Percentiles rank a stretch among this genome's conserved stretches.
phyloP scores from a whole-genome alignment of 2,113 vertebrate species.

The Apaloderma vittatum region DNA sequence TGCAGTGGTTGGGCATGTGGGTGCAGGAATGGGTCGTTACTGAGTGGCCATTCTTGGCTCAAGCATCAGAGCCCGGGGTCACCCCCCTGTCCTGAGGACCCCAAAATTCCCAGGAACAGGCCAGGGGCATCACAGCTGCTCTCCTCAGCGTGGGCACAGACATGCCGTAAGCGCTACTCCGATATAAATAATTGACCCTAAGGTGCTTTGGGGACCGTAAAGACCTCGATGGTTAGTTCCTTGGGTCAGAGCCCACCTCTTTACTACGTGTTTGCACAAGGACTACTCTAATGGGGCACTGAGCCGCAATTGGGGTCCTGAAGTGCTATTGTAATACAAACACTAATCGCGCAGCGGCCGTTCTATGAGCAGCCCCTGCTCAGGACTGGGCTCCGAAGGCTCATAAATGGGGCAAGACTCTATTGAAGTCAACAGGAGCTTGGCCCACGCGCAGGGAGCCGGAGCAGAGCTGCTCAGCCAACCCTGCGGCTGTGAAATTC shows the following conservation, averaged over 20 bases:
- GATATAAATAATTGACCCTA: not conserved
- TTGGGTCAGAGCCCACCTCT: slow-evolving; percentile 15
- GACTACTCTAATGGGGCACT: slow-evolving; percentile 10
- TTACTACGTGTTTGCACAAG: slow-evolving; percentile 11
- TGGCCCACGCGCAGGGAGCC: not conserved
- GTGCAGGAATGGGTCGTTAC: rapidly evolving
- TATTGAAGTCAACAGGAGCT: not conserved
- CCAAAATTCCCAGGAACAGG: not conserved
- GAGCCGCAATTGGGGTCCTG: not conserved
- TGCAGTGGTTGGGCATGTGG: rapidly evolving
- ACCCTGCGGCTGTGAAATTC: not conserved
- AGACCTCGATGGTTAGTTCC: not conserved
- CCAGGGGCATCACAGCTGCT: not conserved
- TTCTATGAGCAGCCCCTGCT: slow-evolving; percentile 8
- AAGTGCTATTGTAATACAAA: slow-evolving; percentile 17
- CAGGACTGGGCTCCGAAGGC: not conserved
- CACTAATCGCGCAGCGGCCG: not conserved
- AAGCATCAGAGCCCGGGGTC: not conserved
- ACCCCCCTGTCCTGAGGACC: rapidly evolving
- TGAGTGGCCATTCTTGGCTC: rapidly evolving
- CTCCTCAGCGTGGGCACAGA: not conserved
- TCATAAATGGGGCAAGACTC: not conserved
- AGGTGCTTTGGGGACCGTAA: not conserved
- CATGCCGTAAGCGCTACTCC: slow-evolving; percentile 25
- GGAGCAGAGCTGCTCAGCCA: not conserved